A percentile compares a stretch with the other conserved stretches of the same genome.
Conservation (phyloP, 92 coral and sea anemone species). For the Porites lobata region DNA sequence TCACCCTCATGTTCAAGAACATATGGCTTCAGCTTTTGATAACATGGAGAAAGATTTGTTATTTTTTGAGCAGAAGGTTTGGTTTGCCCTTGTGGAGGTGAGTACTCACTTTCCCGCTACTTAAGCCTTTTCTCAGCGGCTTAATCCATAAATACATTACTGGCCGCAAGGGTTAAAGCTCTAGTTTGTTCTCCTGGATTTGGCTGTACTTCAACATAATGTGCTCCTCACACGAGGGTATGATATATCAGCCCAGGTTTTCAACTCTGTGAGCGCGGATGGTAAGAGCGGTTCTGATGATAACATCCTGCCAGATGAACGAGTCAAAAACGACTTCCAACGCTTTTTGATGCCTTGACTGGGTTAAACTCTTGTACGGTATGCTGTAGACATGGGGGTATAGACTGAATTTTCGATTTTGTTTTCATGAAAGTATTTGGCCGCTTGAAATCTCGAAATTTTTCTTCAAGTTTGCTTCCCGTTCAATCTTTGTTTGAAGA, state of each 20-base stretch:
- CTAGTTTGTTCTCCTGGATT: neutral
- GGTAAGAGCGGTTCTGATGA: too few relatives aligned
- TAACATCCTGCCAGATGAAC: too few relatives aligned
- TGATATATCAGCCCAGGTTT: too few relatives aligned
- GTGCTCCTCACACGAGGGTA: too few relatives aligned
- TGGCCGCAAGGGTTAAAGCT: neutral
- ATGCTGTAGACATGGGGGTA: too few relatives aligned
- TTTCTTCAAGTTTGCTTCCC: neutral
- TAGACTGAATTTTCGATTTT: neutral
- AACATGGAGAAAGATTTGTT: constrained; percentile 23
- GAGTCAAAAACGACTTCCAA: too few relatives aligned
- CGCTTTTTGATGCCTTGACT: too few relatives aligned
- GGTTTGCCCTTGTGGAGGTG: constrained; percentile 34
- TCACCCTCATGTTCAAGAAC: constrained; percentile 11
- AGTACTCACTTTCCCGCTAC: neutral
- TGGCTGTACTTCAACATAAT: neutral
- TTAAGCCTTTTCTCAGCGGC: neutral
- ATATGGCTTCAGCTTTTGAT: constrained; percentile 26
- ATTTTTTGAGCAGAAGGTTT: constrained; percentile 20
- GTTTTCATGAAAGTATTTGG: neutral
- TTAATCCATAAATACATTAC: neutral
- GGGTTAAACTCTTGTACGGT: too few relatives aligned
- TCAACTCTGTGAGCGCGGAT: too few relatives aligned
- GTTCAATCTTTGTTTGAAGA: too few relatives aligned
- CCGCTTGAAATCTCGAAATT: neutral